A percentile compares a stretch with the other conserved stretches of the same genome.
Conservation (phyloP, 2,113 vertebrate species). For the Oreotrochilus melanogaster region DNA sequence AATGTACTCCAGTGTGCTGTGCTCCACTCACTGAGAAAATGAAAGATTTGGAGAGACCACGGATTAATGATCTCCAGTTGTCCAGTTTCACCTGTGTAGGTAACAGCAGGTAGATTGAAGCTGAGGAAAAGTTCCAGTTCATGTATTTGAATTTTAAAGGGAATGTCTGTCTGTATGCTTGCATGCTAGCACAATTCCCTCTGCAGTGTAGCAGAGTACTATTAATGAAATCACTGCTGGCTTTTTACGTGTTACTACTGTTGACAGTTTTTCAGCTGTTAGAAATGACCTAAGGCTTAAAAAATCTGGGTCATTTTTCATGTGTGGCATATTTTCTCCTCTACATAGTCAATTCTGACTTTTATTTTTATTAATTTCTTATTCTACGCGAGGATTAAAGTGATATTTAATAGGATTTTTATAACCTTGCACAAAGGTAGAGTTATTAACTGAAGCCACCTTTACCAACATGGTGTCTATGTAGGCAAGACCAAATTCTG, state of each 20-base stretch:
- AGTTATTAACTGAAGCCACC: background rate
- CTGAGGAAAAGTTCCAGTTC: slow-evolving; percentile 1
- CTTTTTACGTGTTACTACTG: slow-evolving; percentile 45
- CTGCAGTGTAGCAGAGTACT: background rate
- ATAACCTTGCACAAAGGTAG: background rate
- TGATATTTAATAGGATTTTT: slow-evolving; percentile 29
- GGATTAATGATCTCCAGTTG: slow-evolving; percentile 17
- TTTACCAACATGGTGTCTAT: background rate
- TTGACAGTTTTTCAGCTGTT: slow-evolving; percentile 54
- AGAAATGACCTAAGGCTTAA: background rate
- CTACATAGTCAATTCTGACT: background rate
- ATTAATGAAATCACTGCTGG: slow-evolving; percentile 15
- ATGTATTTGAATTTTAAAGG: slow-evolving; percentile 18
- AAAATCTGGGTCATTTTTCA: slow-evolving; percentile 52
- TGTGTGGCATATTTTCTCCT: slow-evolving; percentile 14
- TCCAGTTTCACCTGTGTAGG: slow-evolving; percentile 10
- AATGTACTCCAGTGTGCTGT: background rate
- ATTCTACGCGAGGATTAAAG: background rate
- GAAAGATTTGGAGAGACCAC: background rate
- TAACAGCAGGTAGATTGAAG: slow-evolving; percentile 12
- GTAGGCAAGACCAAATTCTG: background rate
- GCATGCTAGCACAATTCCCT: background rate
- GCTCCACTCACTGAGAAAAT: slow-evolving; percentile 25
- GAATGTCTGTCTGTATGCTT: background rate
- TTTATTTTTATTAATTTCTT: slow-evolving; percentile 59